Evolutionary conservation across 2,113 vertebrate species (phyloP).

Genomic region (Brevimyrus niger): DNA sequence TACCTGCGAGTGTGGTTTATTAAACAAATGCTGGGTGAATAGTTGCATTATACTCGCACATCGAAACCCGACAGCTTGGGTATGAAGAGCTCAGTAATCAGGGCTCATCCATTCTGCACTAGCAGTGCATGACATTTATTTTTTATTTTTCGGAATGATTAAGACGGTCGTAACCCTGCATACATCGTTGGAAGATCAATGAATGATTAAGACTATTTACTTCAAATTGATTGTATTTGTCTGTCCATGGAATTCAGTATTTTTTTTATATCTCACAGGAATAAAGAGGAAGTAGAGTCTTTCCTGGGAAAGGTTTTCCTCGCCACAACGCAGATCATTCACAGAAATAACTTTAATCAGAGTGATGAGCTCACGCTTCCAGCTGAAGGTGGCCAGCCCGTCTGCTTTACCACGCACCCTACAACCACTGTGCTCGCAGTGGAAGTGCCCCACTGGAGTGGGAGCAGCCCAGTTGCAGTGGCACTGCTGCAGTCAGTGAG

Average conservation of each 20-base stretch:
- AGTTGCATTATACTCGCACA: background rate
- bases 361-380: background rate
- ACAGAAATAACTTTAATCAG: background rate
- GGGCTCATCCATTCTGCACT: background rate
- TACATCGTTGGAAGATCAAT: background rate
- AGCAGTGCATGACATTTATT: background rate
- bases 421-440: background rate
- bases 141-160: background rate
- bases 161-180: background rate
- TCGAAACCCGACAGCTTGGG: background rate
- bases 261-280: background rate
- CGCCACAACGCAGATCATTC: background rate
- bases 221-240: background rate
- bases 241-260: background rate
- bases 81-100: background rate
- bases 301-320: background rate
- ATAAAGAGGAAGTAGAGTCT: background rate
- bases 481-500: background rate
- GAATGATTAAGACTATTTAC: background rate
- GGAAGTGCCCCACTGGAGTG: background rate
- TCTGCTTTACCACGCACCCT: background rate
- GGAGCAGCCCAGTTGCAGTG: background rate
- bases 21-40: background rate
- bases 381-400: background rate
- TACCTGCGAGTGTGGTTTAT: background rate